phyloP scores from a whole-genome alignment of 2,113 vertebrate genomes.

The Smithornis capensis region DNA sequence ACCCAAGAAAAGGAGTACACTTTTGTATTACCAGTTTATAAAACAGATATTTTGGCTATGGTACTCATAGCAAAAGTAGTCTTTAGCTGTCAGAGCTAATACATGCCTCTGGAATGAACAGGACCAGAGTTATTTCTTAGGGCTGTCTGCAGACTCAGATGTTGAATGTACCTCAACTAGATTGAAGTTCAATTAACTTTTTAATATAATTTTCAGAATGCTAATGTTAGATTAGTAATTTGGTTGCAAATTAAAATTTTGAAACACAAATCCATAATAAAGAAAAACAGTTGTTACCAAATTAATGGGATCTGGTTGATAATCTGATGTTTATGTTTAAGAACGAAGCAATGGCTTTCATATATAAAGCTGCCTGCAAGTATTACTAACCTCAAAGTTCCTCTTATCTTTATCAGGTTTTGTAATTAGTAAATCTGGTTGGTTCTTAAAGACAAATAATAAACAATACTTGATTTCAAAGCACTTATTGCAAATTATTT shows the following conservation, averaged over 20 bases:
- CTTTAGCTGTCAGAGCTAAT: neutral
- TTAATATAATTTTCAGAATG: neutral
- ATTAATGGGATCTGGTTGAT: neutral
- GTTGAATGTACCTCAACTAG: neutral
- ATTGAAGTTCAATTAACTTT: neutral
- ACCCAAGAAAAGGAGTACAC: neutral
- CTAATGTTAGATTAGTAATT: neutral
- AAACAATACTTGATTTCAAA: neutral
- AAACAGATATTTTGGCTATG: neutral
- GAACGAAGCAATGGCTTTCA: neutral
- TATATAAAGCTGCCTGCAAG: neutral
- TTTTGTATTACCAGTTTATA: neutral
- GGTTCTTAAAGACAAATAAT: neutral
- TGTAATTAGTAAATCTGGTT: neutral
- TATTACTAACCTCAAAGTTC: neutral
- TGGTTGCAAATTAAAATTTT: neutral
- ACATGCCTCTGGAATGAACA: neutral
- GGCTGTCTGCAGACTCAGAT: neutral
- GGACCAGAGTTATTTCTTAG: neutral
- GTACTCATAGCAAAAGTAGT: neutral
- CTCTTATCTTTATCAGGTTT: neutral
- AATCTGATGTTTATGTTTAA: neutral
- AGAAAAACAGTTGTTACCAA: neutral
- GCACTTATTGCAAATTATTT: neutral
- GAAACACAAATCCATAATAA: neutral